Evolutionary conservation across 1,140 invertebrate genomes (phyloP).

Genomic region (Drosophila teissieri): DNA sequence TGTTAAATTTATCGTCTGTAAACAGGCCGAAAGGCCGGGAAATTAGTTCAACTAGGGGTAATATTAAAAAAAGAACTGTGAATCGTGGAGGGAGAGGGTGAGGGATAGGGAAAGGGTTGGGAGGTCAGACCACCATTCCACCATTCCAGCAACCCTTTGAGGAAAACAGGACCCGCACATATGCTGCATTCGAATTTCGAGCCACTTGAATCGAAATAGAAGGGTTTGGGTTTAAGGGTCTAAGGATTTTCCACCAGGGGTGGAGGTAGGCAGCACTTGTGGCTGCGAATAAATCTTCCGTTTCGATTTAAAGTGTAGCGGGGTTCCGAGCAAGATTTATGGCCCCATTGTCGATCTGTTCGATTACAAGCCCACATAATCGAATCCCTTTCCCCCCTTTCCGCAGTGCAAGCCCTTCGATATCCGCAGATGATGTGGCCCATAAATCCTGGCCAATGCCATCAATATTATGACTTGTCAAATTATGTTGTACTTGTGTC

Average conservation of each 20-base stretch:
- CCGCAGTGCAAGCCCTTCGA: constrained; percentile 4
- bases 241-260: constrained; percentile 3
- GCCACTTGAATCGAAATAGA: constrained; percentile 36
- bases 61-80: constrained; percentile 41
- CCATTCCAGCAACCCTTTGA: constrained; percentile 23
- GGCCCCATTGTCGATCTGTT: constrained; percentile 76
- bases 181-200: constrained; percentile 43
- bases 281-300: constrained; percentile 72
- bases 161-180: constrained; percentile 28
- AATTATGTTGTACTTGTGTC: constrained; percentile 73
- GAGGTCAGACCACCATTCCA: constrained; percentile 11
- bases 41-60: constrained; percentile 78
- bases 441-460: constrained; percentile 70
- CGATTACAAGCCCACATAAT: constrained; percentile 81
- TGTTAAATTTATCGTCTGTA: constrained; percentile 80
- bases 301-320: constrained; percentile 76
- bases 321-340: constrained; percentile 65
- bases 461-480: constrained; percentile 83
- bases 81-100: background rate
- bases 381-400: constrained; percentile 43
- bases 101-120: background rate
- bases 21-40: constrained; percentile 47
- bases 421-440: constrained; percentile 61
- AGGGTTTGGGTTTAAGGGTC: constrained; percentile 12
- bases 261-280: constrained; percentile 54